Evolutionary conservation across 2,888 invertebrate genomes (phyloP).

Genomic region (Drosophila borealis): DNA sequence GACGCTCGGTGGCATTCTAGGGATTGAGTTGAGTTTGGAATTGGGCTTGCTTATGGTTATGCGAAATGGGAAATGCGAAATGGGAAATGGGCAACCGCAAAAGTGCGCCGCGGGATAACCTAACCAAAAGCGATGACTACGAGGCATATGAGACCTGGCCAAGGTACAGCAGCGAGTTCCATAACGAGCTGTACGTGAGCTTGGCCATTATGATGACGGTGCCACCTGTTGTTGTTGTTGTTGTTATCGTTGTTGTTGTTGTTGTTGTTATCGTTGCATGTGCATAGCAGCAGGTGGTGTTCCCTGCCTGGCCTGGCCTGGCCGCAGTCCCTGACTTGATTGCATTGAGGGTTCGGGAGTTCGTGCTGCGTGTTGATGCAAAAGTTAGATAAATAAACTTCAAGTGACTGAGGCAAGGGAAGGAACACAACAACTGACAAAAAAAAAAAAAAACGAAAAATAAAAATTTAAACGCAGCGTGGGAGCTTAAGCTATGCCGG

Average conservation of each 20-base stretch:
- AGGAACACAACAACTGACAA: neutral
- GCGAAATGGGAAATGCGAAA: slow-evolving; percentile 10
- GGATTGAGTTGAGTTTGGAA: slow-evolving; percentile 27
- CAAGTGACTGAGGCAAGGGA: slow-evolving; percentile 43
- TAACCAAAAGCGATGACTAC: slow-evolving; percentile 70
- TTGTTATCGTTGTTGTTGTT: slow-evolving; percentile 10
- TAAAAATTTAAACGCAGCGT: slow-evolving; percentile 62
- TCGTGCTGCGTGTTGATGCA: slow-evolving; percentile 74
- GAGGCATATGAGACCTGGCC: slow-evolving; percentile 62
- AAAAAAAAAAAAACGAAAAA: neutral
- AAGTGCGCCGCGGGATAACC: slow-evolving; percentile 71
- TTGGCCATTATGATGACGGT: slow-evolving; percentile 64
- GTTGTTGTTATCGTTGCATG: slow-evolving; percentile 35
- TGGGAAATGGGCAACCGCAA: slow-evolving; percentile 54
- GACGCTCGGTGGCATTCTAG: slow-evolving; percentile 39
- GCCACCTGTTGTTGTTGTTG: slow-evolving; percentile 62
- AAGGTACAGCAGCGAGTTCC: slow-evolving; percentile 8
- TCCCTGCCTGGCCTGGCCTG: slow-evolving; percentile 47
- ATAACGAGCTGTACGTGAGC: slow-evolving; percentile 72
- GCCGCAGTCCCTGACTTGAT: slow-evolving; percentile 53
- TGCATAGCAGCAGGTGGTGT: slow-evolving; percentile 67
- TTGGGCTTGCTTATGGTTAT: slow-evolving; percentile 20
- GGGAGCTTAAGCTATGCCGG: slow-evolving; percentile 42
- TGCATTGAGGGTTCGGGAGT: slow-evolving; percentile 52
- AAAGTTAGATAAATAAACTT: slow-evolving; percentile 79